Conservation (phyloP, 2,797 vertebrate species). For the Remorina albescens region DNA sequence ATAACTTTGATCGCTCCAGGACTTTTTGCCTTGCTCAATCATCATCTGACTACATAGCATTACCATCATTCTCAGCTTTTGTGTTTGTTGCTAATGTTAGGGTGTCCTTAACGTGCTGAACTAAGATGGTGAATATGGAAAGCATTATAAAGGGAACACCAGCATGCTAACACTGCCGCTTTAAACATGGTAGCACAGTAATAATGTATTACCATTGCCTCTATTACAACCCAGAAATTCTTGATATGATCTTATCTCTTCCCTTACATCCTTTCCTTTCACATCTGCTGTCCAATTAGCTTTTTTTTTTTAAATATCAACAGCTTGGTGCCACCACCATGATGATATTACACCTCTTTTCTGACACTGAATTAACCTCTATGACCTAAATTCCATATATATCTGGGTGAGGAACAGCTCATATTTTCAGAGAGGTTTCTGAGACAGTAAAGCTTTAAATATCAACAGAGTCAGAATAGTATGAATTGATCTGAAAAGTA, state of each 20-base stretch:
- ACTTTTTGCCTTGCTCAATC: not conserved
- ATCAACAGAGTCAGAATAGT: not conserved
- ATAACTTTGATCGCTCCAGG: not conserved
- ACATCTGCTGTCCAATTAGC: constrained; percentile 14
- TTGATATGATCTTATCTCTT: too few species aligned
- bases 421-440: constrained; percentile 11
- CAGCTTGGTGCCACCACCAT: not conserved
- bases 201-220: not conserved
- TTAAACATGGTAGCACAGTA: not conserved
- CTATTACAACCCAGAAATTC: not conserved
- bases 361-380: constrained; percentile 22
- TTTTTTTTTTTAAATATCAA: constrained; percentile 4
- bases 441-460: constrained; percentile 17
- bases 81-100: not conserved
- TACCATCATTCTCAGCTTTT: not conserved
- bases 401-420: not conserved
- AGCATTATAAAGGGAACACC: not conserved
- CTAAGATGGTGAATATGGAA: not conserved
- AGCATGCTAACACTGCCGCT: not conserved
- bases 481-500: not conserved
- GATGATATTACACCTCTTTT: constrained; percentile 4
- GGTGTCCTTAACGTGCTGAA: not conserved
- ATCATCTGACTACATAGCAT: not conserved
- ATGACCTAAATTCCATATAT: constrained; percentile 7
- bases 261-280: not conserved